A percentile compares a stretch with the other conserved stretches of the same genome.
These are phyloP conservation scores for Meiosimyza platycephala DNA, from an alignment of 2,888 invertebrate genomes.

Conservation along the genomic window DNA sequence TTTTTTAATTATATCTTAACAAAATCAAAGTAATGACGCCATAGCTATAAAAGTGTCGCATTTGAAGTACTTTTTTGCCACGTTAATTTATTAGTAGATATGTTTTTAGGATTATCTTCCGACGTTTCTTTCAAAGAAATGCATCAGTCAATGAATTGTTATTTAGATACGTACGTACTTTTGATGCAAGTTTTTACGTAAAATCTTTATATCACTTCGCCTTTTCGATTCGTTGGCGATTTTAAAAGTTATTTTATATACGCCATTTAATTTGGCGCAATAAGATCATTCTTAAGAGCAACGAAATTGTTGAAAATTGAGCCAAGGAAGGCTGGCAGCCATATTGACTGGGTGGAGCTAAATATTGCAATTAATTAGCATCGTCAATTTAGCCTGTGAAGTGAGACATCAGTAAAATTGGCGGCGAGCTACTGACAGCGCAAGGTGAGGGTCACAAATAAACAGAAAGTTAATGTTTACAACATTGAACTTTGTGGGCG, in stretches of 20 bases:
- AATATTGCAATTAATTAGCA: neutral
- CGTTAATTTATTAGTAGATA: too few species aligned
- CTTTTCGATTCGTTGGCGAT: too few species aligned
- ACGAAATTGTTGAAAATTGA: slow-evolving; percentile 5
- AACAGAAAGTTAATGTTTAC: neutral
- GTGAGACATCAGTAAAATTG: slow-evolving; percentile 14
- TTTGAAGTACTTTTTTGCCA: neutral
- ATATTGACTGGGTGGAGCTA: too few species aligned
- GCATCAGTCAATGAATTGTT: too few species aligned
- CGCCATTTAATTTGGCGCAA: slow-evolving; percentile 26
- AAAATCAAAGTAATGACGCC: too few species aligned
- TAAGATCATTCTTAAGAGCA: slow-evolving; percentile 21
- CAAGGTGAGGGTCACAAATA: neutral
- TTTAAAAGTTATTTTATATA: neutral
- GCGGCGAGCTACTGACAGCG: slow-evolving; percentile 14
- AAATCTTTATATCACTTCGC: too few species aligned
- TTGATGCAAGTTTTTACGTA: too few species aligned
- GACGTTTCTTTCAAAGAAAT: too few species aligned
- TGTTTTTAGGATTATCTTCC: too few species aligned
- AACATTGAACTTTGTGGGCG: neutral
- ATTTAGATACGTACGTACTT: too few species aligned
- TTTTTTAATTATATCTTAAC: too few species aligned
- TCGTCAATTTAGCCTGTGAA: neutral
- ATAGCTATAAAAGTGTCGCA: neutral
- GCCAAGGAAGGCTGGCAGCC: too few species aligned